Percentiles rank a stretch among this genome's conserved stretches.
These are phyloP conservation scores for Acleris emargana DNA, from an alignment of 2,888 invertebrate species.

Conservation along the genomic window DNA sequence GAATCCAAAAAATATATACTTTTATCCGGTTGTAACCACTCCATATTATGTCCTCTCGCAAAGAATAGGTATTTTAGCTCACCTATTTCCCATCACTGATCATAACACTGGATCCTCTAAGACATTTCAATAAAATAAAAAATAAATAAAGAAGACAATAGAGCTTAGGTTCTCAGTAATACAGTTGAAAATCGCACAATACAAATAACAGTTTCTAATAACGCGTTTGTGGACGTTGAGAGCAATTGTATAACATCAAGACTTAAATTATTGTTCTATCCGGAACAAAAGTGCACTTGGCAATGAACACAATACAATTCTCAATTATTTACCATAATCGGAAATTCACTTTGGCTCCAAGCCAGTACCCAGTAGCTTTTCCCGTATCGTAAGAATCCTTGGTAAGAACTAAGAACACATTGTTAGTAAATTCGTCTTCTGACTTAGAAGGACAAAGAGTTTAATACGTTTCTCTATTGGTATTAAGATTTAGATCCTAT, in stretches of 20 bases:
- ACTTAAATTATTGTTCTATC: background rate
- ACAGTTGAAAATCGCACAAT: too few relatives aligned
- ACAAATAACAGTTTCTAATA: too few relatives aligned
- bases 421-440: constrained; percentile 32
- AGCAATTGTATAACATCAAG: background rate
- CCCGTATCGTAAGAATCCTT: constrained; percentile 47
- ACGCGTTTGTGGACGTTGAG: background rate
- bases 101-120: too few relatives aligned
- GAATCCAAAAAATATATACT: too few relatives aligned
- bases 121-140: too few relatives aligned
- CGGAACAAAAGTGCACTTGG: constrained; percentile 25
- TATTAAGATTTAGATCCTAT: too few relatives aligned
- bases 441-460: constrained; percentile 28
- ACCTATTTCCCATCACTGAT: too few relatives aligned
- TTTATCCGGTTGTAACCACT: too few relatives aligned
- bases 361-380: constrained; percentile 55
- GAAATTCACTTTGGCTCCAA: constrained; percentile 66
- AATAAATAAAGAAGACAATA: too few relatives aligned
- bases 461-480: background rate
- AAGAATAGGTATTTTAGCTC: too few relatives aligned
- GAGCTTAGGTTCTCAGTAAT: too few relatives aligned
- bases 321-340: constrained; percentile 64
- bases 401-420: constrained; percentile 36
- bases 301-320: constrained; percentile 41
- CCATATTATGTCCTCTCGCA: too few relatives aligned